Evolutionary conservation across 2,113 vertebrate genomes (phyloP).

Genomic region (Ondatra zibethicus): DNA sequence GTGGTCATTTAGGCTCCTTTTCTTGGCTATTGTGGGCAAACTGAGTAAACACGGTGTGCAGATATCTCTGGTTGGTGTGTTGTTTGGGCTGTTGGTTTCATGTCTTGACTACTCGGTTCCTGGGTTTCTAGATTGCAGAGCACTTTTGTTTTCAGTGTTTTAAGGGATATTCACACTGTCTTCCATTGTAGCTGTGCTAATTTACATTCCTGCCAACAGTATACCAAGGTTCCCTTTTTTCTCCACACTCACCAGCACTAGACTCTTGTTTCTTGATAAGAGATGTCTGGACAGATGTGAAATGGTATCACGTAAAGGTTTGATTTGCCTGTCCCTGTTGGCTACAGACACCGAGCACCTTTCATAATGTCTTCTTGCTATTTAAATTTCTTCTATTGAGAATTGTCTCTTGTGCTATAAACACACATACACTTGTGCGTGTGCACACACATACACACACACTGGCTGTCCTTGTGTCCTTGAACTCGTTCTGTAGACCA

Average conservation of each 20-base stretch:
- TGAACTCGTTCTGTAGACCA: background rate
- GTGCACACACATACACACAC: too few relatives aligned
- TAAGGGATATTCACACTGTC: background rate
- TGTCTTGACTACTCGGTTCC: background rate
- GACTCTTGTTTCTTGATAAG: background rate
- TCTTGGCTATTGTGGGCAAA: background rate
- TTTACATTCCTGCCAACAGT: background rate
- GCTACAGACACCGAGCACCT: background rate
- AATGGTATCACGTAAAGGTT: background rate
- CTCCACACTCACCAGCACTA: background rate
- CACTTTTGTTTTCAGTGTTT: background rate
- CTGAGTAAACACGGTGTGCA: background rate
- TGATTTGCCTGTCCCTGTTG: background rate
- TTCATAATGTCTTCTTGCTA: background rate
- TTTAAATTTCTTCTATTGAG: background rate
- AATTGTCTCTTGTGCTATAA: background rate
- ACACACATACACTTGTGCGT: too few relatives aligned
- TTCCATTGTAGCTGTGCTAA: background rate
- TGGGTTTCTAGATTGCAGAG: background rate
- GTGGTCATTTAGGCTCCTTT: background rate
- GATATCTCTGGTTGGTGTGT: background rate
- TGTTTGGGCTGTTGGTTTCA: background rate
- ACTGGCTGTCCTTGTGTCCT: background rate
- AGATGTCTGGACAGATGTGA: background rate
- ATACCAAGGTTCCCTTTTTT: background rate